phyloP scores from a whole-genome alignment of 2,797 vertebrate genomes.

The Liparis tanakae region DNA sequence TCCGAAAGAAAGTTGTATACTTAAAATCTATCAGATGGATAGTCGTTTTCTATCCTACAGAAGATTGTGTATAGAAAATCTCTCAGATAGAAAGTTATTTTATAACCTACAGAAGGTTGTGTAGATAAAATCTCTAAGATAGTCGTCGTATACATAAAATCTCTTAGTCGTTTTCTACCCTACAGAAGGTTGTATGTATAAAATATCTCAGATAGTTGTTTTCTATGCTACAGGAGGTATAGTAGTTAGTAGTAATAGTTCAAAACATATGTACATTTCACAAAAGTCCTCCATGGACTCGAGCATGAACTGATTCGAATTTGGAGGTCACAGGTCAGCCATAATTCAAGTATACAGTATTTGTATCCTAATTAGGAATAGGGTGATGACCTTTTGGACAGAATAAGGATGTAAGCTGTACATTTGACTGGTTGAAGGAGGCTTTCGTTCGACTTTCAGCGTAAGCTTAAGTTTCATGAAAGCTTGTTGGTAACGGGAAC shows the following conservation, averaged over 20 bases:
- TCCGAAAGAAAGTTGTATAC: slow-evolving; percentile 90
- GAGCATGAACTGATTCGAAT: not conserved
- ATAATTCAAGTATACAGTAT: too few species aligned
- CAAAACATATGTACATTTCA: not conserved
- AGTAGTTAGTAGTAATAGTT: too few species aligned
- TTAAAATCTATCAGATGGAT: not conserved
- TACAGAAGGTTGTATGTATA: slow-evolving; percentile 87
- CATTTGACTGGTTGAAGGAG: too few species aligned
- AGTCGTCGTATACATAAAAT: slow-evolving; percentile 63
- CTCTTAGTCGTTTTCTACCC: slow-evolving; percentile 91
- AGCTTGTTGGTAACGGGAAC: not conserved
- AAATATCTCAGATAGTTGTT: not conserved
- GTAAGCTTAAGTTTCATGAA: not conserved
- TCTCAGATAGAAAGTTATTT: slow-evolving; percentile 80
- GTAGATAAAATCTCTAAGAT: not conserved
- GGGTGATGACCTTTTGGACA: not conserved
- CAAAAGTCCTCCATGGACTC: not conserved
- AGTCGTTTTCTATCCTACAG: slow-evolving; percentile 97
- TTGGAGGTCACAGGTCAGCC: too few species aligned
- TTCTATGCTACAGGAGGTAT: too few species aligned
- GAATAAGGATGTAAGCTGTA: not conserved
- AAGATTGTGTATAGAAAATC: slow-evolving; percentile 79
- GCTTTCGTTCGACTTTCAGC: not conserved
- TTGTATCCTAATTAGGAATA: too few species aligned
- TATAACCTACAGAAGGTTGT: slow-evolving; percentile 97